Evolutionary conservation across 2,888 invertebrate species (phyloP), one percentile per base, ranked within the genome.

Genomic region (Hemistola chrysoprasaria): DNA sequence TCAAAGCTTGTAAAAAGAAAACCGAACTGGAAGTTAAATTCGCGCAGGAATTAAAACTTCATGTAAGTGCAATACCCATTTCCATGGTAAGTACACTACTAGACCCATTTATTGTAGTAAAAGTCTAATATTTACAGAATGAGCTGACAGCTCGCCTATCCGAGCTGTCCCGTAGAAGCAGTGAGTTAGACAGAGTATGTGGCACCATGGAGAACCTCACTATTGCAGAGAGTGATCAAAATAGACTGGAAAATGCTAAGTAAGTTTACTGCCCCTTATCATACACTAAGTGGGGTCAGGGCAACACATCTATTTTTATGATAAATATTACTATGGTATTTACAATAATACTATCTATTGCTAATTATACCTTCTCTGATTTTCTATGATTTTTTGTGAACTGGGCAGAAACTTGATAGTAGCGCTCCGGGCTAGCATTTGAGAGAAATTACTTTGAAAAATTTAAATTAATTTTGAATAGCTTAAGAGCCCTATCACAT

Each of bases 221-320:
- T 1, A 85, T 86, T 2, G 65, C 79, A 0, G 84, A 84, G 10
- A 78, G 75, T 1, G 86, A 86, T 21, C 62, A 68, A 16, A 68
- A 72, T 3, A 53, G 79, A 26, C 55, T 86, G 4, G 78, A 85
- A 1, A 78, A 66, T 56, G 80, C 81, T 0, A 81, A 78, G 86
- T 84, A 45, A 57, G 69, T 56, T 3, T 16, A 16, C 16, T 16
- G 16, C 16, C 16, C 3, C 16, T 16, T 16, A 4, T 16, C 16
- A 2, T 3, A 16, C 4, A 16, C 3, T n/a, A 16, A 16, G 3
- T 8, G 21, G 6, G 3, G n/a, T n/a, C n/a, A n/a, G n/a, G n/a
- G n/a, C n/a, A n/a, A n/a, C n/a, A n/a, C n/a, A n/a, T n/a, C n/a
- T n/a, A n/a, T n/a, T n/a, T n/a, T n/a, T n/a, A n/a, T n/a, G n/a